phyloP scores from a whole-genome alignment of 2,888 invertebrate species.

The Drosophila peninsularis region DNA sequence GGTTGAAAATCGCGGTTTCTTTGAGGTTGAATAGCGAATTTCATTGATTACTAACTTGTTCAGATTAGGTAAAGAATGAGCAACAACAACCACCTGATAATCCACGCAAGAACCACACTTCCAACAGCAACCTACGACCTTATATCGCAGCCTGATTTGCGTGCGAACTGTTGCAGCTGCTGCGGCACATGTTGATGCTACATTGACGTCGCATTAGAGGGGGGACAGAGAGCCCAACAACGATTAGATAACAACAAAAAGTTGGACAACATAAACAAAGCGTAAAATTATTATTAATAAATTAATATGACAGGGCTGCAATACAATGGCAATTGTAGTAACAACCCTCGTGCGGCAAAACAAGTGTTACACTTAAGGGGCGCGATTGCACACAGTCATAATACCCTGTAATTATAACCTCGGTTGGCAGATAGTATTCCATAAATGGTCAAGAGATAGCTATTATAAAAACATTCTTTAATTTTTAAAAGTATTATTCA shows the following conservation, averaged over 20 bases:
- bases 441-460: background rate
- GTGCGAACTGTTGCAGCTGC: constrained; percentile 66
- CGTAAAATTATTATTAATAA: constrained; percentile 81
- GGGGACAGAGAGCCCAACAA: constrained; percentile 11
- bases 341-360: constrained; percentile 61
- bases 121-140: constrained; percentile 24
- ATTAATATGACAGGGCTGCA: constrained; percentile 36
- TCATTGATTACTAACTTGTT: background rate
- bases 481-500: background rate
- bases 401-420: constrained; percentile 18
- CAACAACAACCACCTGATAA: constrained; percentile 68
- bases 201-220: constrained; percentile 56
- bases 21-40: constrained; percentile 33
- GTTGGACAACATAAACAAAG: constrained; percentile 75
- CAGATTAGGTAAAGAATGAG: background rate
- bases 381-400: background rate
- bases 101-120: constrained; percentile 51
- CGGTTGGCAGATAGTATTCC: background rate
- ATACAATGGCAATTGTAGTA: constrained; percentile 62
- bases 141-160: constrained; percentile 51
- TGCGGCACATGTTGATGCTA: constrained; percentile 59
- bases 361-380: constrained; percentile 65
- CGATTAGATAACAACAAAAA: constrained; percentile 50
- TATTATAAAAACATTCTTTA: background rate
- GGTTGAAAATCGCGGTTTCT: constrained; percentile 58